Evolutionary conservation across 37 sponge, comb jelly and placozoan species (phyloP), one percentile per base, ranked within the genome.

Genomic region (Lycopodina hypogea): DNA sequence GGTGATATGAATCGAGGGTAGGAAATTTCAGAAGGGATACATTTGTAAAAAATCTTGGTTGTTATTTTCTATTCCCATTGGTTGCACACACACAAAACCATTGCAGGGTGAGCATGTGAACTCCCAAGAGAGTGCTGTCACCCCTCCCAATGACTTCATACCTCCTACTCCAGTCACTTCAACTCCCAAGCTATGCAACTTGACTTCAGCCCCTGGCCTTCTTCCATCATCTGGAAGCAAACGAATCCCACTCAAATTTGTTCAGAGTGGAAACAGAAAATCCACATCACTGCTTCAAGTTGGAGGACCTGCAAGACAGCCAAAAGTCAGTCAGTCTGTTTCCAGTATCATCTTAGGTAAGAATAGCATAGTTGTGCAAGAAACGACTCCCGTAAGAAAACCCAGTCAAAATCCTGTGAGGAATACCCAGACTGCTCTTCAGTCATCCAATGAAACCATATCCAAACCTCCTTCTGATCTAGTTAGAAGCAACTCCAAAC

Each of bases 111-210:
- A 53, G 28, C 56, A 68, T 36, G 39, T 78, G 35, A 78, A 52
- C 24, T 78, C 79, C 33, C 68, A 78, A 68, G 56, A 35, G 22
- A 38, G 41, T 26, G 30, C 41, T 60, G 50, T 42, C 30, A 78
- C 79, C 2, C 79, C 79, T 19, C 33, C 56, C 55, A 34, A 52
- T 35, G 23, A 68, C 3, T 28, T 55, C 24, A 51, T 68, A 28
- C 69, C 33, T 29, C 74, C 68, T 38, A 67, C 68, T 18, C 79
- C 79, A 6, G 79, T 68, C 51, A 78, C 79, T 53, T 78, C 79
- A 15, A 78, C 79, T 28, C 79, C 79, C 48, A 78, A 78, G 66
- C 37, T 22, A 59, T 66, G 51, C 66, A 18, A 50, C 18, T 29
- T 38, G 30, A 35, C 30, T 6, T 51, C 36, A 8, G 40, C n/a